phyloP scores from a whole-genome alignment of 2,888 invertebrate genomes.

The Athetis lepigone region DNA sequence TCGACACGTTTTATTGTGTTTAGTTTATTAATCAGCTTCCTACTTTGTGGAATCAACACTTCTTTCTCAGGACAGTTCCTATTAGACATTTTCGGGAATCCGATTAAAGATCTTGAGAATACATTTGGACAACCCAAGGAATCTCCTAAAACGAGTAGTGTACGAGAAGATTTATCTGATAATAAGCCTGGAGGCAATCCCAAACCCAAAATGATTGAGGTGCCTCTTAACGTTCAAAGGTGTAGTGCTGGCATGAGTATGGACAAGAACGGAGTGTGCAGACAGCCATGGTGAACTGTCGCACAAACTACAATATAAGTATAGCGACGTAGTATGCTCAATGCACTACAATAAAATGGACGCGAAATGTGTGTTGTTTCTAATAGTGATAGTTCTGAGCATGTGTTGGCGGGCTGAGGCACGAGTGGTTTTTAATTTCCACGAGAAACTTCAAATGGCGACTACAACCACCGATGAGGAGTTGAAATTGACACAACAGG shows the following conservation, averaged over 20 bases:
- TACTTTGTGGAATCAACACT: slow-evolving; percentile 69
- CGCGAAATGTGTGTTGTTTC: slow-evolving; percentile 66
- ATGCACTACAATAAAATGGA: slow-evolving; percentile 71
- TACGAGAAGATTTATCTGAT: slow-evolving; percentile 40
- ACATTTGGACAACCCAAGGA: slow-evolving; percentile 47
- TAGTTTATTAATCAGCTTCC: slow-evolving; percentile 75
- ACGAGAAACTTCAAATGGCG: slow-evolving; percentile 62
- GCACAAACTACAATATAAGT: slow-evolving; percentile 40
- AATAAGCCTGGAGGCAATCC: slow-evolving; percentile 38
- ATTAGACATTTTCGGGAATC: slow-evolving; percentile 80
- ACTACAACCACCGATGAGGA: slow-evolving; percentile 56
- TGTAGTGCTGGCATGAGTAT: slow-evolving; percentile 71
- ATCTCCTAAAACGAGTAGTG: slow-evolving; percentile 19
- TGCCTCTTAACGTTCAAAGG: slow-evolving; percentile 73
- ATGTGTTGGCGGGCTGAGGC: slow-evolving; percentile 34
- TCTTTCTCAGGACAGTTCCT: slow-evolving; percentile 74
- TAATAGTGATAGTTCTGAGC: slow-evolving; percentile 57
- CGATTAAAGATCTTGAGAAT: slow-evolving; percentile 77
- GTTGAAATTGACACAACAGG: slow-evolving; percentile 62
- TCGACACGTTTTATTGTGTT: slow-evolving; percentile 78
- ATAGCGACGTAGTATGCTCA: slow-evolving; percentile 71
- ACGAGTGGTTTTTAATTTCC: slow-evolving; percentile 65
- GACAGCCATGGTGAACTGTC: slow-evolving; percentile 78
- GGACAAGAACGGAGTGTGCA: slow-evolving; percentile 81
- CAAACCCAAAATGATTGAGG: slow-evolving; percentile 77